Percentiles rank a stretch among this genome's conserved stretches.
Conservation (phyloP, 2,888 invertebrate species). For the Drosophila prostipennis region DNA sequence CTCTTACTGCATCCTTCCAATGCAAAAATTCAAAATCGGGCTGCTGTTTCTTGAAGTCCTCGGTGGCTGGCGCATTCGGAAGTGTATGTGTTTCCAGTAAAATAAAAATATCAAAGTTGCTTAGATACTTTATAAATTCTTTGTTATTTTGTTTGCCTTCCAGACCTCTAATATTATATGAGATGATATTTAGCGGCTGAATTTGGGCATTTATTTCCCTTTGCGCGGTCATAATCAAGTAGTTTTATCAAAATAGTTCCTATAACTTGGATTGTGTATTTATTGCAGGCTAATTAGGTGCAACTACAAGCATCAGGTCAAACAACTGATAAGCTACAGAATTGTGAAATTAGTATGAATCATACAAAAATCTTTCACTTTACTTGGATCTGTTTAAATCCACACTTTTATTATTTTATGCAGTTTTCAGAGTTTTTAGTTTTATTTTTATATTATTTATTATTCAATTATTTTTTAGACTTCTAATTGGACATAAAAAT, state of each 20-base stretch:
- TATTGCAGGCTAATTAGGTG: too few relatives aligned
- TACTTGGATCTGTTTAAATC: too few relatives aligned
- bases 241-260: not conserved
- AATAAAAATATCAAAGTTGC: constrained; percentile 13
- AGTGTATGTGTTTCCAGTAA: constrained; percentile 24
- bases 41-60: not conserved
- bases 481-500: too few relatives aligned
- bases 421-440: too few relatives aligned
- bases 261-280: too few relatives aligned
- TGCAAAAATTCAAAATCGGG: constrained; percentile 8
- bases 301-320: too few relatives aligned
- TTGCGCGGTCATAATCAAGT: not conserved
- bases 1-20: constrained; percentile 19
- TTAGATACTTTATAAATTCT: constrained; percentile 6
- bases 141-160: not conserved
- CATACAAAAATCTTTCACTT: too few relatives aligned
- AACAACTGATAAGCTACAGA: too few relatives aligned
- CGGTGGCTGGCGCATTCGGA: not conserved
- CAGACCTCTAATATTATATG: constrained; percentile 26
- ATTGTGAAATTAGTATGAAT: too few relatives aligned
- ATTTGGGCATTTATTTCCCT: not conserved
- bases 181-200: not conserved
- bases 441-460: too few relatives aligned
- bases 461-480: too few relatives aligned
- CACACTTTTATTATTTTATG: too few relatives aligned